phyloP scores from a whole-genome alignment of 2,797 vertebrate species.

The Kryptopterus vitreolus region DNA sequence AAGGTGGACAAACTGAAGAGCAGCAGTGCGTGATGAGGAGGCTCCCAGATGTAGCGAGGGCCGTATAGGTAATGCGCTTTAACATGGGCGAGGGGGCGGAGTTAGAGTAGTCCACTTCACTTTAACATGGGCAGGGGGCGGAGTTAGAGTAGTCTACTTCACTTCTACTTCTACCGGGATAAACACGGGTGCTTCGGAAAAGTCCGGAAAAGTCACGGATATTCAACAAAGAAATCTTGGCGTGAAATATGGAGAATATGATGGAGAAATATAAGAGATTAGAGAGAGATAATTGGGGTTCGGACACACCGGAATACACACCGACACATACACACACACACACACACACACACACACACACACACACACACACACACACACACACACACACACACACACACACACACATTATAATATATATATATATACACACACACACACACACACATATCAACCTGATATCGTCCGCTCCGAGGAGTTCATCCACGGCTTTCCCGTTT shows the following conservation, averaged over 20 bases:
- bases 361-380: not conserved
- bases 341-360: not conserved
- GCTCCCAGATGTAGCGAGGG: not conserved
- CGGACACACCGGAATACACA: too few relatives aligned
- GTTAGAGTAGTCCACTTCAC: not conserved
- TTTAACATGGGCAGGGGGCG: not conserved
- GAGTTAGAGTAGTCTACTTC: not conserved
- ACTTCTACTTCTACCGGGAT: not conserved
- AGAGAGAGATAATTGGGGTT: not conserved
- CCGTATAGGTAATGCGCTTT: not conserved
- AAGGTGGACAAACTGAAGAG: conserved; percentile 24
- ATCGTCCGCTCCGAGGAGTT: not conserved
- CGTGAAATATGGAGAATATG: not conserved
- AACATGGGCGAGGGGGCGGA: not conserved
- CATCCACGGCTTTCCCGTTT: not conserved
- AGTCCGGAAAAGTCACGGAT: not conserved
- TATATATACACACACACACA: too few relatives aligned
- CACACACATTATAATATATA: too few relatives aligned
- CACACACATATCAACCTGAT: not conserved
- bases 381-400: not conserved
- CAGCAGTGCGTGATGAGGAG: conserved; percentile 3
- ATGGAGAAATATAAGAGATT: not conserved
- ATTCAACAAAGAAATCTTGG: not conserved
- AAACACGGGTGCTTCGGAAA: not conserved
- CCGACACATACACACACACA: too few relatives aligned